These are phyloP conservation scores for Phoeniculus purpureus DNA, from an alignment of 2,797 vertebrate species.

Conservation along the genomic window DNA sequence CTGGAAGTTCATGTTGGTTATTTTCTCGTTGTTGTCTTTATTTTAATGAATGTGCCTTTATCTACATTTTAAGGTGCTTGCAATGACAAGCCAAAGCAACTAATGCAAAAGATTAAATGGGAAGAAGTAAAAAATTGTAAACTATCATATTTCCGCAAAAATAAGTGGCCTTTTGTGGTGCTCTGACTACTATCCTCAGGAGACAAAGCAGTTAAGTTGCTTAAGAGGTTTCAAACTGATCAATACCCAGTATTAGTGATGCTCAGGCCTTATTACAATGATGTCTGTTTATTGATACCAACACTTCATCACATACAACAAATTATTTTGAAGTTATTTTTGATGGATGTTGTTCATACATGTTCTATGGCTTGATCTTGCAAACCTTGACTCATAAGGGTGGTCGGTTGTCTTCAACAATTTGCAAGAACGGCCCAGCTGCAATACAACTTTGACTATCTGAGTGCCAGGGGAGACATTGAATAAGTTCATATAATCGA, in stretches of 20 bases:
- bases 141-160: background rate
- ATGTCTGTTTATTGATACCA: constrained; percentile 13
- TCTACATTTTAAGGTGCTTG: background rate
- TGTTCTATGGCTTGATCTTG: constrained; percentile 32
- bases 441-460: constrained; percentile 48
- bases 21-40: background rate
- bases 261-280: background rate
- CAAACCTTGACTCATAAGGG: constrained; percentile 29
- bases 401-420: constrained; percentile 41
- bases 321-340: constrained; percentile 36
- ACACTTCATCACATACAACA: constrained; percentile 15
- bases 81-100: fast-evolving
- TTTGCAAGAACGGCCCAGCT: constrained; percentile 43
- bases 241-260: constrained; percentile 34
- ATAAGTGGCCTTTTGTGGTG: background rate
- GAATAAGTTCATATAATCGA: constrained; percentile 51
- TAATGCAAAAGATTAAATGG: background rate
- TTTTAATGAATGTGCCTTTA: background rate
- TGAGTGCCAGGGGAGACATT: constrained; percentile 51
- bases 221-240: constrained; percentile 20
- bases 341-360: background rate
- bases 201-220: background rate
- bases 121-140: background rate
- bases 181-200: background rate
- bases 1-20: background rate